Conservation (phyloP, 2,888 invertebrate species). For the Drosophila peninsularis region DNA sequence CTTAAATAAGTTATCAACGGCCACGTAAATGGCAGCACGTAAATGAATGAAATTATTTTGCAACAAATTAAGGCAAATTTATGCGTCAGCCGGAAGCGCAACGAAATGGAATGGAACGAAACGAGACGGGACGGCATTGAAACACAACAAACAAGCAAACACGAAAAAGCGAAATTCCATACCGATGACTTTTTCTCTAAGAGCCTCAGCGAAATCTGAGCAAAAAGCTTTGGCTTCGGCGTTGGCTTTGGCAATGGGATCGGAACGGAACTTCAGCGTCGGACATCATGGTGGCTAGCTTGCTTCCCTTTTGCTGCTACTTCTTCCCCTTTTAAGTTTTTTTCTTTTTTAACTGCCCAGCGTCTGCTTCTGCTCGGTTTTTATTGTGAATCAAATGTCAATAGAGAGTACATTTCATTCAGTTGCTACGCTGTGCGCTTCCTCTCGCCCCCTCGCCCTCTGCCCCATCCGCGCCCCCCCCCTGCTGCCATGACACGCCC, state of each 20-base stretch:
- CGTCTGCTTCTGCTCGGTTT: neutral
- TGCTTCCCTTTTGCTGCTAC: slow-evolving; percentile 4
- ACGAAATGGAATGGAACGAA: slow-evolving; percentile 31
- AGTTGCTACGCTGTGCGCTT: slow-evolving; percentile 58
- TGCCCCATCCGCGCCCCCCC: slow-evolving; percentile 7
- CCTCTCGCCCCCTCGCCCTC: slow-evolving; percentile 1
- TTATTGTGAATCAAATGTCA: slow-evolving; percentile 74
- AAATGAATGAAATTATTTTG: slow-evolving; percentile 82
- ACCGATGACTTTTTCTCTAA: slow-evolving; percentile 50
- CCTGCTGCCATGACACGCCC: slow-evolving; percentile 42
- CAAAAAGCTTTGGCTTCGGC: slow-evolving; percentile 55
- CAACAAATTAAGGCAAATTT: slow-evolving; percentile 81
- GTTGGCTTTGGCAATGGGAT: slow-evolving; percentile 54
- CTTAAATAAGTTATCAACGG: slow-evolving; percentile 80
- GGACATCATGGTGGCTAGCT: slow-evolving; percentile 38
- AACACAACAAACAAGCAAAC: slow-evolving; percentile 43
- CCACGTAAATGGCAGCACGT: slow-evolving; percentile 77
- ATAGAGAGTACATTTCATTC: slow-evolving; percentile 81
- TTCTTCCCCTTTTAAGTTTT: slow-evolving; percentile 14
- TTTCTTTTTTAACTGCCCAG: slow-evolving; percentile 10
- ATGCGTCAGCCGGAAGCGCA: slow-evolving; percentile 61
- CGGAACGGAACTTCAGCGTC: slow-evolving; percentile 40
- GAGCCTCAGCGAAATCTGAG: slow-evolving; percentile 69
- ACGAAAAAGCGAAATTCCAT: slow-evolving; percentile 31
- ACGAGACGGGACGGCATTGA: slow-evolving; percentile 3